phyloP scores from a whole-genome alignment of 2,888 invertebrate species.

The Thelaira solivaga region DNA sequence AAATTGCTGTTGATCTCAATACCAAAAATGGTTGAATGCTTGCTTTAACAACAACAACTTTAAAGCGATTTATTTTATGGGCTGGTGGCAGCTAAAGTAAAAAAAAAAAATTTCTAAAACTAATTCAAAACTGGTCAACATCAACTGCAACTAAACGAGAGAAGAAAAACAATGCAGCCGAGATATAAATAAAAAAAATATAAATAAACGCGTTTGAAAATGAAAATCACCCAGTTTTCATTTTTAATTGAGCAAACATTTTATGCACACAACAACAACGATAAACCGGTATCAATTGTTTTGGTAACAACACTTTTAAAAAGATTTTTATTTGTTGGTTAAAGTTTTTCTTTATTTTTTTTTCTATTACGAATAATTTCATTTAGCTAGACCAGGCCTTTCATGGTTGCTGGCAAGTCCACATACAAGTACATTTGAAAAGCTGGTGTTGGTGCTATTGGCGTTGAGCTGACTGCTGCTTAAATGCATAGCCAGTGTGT shows the following conservation, averaged over 20 bases:
- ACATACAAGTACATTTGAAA: constrained; percentile 24
- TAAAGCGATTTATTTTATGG: constrained; percentile 4
- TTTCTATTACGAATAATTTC: no score
- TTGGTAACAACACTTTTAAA: constrained; percentile 47
- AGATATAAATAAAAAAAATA: background rate
- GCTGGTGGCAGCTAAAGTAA: constrained; percentile 4
- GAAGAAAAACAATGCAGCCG: no score
- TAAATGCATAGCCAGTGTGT: background rate
- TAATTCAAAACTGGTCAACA: constrained; percentile 51
- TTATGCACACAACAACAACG: constrained; percentile 28
- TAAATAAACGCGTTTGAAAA: constrained; percentile 57
- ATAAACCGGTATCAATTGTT: constrained; percentile 67
- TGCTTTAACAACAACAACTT: background rate
- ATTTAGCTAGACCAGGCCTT: constrained; percentile 27
- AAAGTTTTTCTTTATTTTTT: constrained; percentile 18
- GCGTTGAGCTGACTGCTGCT: background rate
- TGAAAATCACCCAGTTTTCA: constrained; percentile 66
- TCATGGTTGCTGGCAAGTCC: constrained; percentile 14
- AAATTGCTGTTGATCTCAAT: constrained; percentile 55
- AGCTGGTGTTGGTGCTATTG: background rate
- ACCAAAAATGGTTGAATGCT: constrained; percentile 41
- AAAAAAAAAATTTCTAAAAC: constrained; percentile 28
- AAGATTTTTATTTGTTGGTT: background rate
- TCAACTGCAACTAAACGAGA: background rate
- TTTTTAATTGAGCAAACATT: constrained; percentile 65